phyloP scores from a whole-genome alignment of 2,888 invertebrate species.

The Aspidapion aeneum region DNA sequence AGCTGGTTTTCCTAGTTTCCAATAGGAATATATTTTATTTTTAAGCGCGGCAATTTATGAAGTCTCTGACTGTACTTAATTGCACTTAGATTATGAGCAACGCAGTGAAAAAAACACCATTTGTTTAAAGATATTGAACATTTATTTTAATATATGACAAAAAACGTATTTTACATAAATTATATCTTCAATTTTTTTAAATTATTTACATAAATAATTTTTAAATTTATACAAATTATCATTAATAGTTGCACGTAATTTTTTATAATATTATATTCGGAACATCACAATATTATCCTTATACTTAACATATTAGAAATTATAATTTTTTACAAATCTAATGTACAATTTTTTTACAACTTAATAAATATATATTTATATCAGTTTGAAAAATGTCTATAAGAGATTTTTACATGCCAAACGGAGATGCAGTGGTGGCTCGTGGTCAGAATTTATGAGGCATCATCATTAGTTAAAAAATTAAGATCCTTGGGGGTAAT shows the following conservation, averaged over 20 bases:
- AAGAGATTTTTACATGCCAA: too few species aligned
- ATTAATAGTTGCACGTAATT: constrained; percentile 26
- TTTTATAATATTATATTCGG: constrained; percentile 21
- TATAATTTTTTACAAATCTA: constrained; percentile 19
- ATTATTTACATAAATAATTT: constrained; percentile 11
- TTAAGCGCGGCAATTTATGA: too few species aligned
- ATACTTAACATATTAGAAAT: too few species aligned
- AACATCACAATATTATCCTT: constrained; percentile 26
- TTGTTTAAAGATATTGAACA: constrained; percentile 43
- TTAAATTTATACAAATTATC: constrained; percentile 22
- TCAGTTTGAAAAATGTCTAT: neutral
- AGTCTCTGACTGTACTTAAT: too few species aligned
- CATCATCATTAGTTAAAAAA: too few species aligned
- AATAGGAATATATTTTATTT: too few species aligned
- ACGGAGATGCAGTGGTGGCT: too few species aligned
- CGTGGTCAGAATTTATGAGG: too few species aligned
- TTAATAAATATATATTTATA: neutral
- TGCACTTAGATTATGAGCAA: too few species aligned
- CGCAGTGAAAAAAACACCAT: too few species aligned
- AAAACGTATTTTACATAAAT: constrained; percentile 45
- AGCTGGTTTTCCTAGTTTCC: too few species aligned
- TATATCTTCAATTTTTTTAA: constrained; percentile 36
- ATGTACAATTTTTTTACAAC: neutral
- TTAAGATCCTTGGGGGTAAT: too few species aligned
- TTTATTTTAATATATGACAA: constrained; percentile 49